A percentile compares a stretch with the other conserved stretches of the same genome.
Conservation (phyloP, 2,113 vertebrate species). For the Crotophaga sulcirostris region DNA sequence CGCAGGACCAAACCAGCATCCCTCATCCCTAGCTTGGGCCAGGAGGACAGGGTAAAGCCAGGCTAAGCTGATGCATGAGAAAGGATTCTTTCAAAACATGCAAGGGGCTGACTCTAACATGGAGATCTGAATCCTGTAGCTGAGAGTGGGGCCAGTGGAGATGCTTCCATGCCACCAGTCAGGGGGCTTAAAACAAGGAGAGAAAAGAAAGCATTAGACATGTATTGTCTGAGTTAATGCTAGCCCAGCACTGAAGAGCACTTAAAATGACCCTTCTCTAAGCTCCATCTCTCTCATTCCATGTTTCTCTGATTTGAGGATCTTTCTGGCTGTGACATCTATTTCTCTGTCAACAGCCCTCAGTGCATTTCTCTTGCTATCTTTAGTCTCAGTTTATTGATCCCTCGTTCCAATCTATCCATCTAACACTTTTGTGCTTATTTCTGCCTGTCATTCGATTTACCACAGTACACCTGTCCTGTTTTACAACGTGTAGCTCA, state of each 20-base stretch:
- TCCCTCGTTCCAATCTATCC: conserved; percentile 38
- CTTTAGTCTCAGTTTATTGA: conserved; percentile 53
- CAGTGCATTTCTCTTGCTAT: conserved; percentile 31
- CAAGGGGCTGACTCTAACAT: neutral
- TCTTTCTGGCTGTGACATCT: conserved; percentile 24
- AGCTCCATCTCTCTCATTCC: neutral
- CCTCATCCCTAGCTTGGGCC: neutral
- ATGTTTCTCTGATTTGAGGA: neutral
- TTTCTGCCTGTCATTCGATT: conserved; percentile 24
- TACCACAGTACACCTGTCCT: neutral
- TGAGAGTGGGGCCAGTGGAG: neutral
- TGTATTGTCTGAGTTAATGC: neutral
- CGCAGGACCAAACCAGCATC: neutral
- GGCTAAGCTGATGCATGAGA: neutral
- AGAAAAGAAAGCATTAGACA: neutral
- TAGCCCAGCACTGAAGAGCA: neutral
- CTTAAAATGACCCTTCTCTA: conserved; percentile 5
- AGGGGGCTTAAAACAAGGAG: neutral
- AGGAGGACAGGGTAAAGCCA: neutral
- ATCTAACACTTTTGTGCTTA: conserved; percentile 29
- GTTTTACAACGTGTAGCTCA: neutral
- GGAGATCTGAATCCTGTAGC: neutral
- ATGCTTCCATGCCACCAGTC: neutral
- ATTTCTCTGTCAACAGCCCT: conserved; percentile 45
- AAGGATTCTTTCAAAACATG: neutral